Conservation (phyloP, 2,888 invertebrate species). For the Palloptera scutellata region DNA sequence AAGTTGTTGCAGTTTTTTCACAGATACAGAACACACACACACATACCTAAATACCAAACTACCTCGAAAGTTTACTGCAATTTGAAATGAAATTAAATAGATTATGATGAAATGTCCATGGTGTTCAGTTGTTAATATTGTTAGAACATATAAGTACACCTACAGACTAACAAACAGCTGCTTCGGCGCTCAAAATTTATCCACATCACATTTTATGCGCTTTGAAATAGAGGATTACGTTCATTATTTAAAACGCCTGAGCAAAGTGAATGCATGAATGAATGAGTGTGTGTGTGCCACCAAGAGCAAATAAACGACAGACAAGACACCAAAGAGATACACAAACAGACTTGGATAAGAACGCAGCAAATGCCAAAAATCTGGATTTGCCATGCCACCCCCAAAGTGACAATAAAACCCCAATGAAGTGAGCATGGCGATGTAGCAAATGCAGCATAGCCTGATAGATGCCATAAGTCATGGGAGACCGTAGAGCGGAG, state of each 20-base stretch:
- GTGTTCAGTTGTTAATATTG: too few relatives aligned
- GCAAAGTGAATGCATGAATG: neutral
- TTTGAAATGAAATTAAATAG: too few relatives aligned
- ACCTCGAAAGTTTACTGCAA: too few relatives aligned
- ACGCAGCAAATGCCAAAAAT: neutral
- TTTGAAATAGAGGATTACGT: conserved; percentile 27
- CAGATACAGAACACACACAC: neutral
- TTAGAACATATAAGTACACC: neutral
- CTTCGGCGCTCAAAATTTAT: neutral
- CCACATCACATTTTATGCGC: conserved; percentile 15
- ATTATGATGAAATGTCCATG: too few relatives aligned
- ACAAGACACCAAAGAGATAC: neutral
- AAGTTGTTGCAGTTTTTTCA: neutral
- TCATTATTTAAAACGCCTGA: conserved; percentile 27
- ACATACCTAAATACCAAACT: neutral
- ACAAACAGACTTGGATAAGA: neutral
- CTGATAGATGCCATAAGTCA: neutral
- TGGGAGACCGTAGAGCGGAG: neutral
- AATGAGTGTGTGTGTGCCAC: neutral
- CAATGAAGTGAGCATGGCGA: neutral
- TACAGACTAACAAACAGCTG: neutral
- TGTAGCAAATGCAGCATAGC: neutral
- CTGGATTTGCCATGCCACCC: neutral
- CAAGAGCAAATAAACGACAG: neutral
- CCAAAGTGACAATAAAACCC: neutral